Conservation (phyloP, 2,113 vertebrate species). For the Athene noctua region DNA sequence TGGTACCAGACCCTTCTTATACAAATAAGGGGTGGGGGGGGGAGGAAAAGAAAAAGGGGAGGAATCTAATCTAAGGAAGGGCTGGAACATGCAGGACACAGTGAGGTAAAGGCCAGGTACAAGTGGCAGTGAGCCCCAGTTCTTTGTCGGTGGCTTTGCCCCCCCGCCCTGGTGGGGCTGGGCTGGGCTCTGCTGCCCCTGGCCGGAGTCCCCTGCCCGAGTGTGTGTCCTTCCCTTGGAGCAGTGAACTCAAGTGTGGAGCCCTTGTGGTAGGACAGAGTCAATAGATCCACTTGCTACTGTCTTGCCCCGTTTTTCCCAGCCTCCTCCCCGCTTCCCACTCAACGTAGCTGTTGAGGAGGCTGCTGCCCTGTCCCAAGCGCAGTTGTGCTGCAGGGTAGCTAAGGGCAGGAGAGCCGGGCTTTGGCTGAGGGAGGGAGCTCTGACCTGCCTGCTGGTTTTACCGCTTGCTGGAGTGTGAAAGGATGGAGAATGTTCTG, state of each 20-base stretch:
- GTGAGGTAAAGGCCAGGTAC: not conserved
- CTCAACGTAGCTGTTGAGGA: fast-evolving
- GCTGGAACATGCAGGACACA: not conserved
- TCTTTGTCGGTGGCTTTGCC: not conserved
- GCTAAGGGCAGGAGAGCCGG: fast-evolving
- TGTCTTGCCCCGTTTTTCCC: not conserved
- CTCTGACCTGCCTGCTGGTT: not conserved
- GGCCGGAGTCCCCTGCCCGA: not conserved
- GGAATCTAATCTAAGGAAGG: not conserved
- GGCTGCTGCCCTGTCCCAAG: not conserved
- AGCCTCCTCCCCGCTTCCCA: not conserved
- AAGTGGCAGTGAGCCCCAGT: not conserved
- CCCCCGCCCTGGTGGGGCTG: too few relatives aligned
- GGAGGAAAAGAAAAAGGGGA: not conserved
- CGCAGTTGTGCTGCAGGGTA: not conserved
- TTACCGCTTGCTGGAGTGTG: not conserved
- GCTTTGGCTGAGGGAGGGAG: not conserved
- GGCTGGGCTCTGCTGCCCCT: not conserved
- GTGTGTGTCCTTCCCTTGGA: fast-evolving
- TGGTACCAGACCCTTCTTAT: not conserved
- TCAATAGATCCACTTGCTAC: not conserved
- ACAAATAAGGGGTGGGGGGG: not conserved
- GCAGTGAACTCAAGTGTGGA: fast-evolving
- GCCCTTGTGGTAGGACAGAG: not conserved
- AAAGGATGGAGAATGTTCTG: not conserved